Percentiles rank a stretch among this genome's conserved stretches.
Conservation (phyloP, 53 echinoderm and acorn worm genomes). For the Echinarachnius parma region DNA sequence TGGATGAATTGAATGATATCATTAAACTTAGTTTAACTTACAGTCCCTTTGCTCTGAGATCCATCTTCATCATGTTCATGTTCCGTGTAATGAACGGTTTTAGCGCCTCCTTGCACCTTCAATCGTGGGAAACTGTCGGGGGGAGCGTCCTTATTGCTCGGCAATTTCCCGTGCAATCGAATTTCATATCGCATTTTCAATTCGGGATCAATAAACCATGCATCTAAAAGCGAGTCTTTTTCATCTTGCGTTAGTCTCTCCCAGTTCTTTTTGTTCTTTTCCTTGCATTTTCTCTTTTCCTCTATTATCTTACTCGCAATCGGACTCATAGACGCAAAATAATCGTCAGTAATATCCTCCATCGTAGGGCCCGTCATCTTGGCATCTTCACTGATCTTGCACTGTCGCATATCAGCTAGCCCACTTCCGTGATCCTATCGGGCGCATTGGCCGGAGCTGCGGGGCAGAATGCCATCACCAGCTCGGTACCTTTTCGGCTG, state of each 20-base stretch:
- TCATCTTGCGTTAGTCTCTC: conserved; percentile 74
- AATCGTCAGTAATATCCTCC: conserved; percentile 80
- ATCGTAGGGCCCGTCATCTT: conserved; percentile 49
- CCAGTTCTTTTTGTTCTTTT: conserved; percentile 74
- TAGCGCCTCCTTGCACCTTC: conserved; percentile 65
- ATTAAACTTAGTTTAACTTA: too few relatives aligned
- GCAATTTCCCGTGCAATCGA: conserved; percentile 53
- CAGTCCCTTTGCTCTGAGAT: conserved; percentile 55
- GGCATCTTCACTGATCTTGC: too few relatives aligned
- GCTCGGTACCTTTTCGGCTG: too few relatives aligned
- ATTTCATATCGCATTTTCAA: conserved; percentile 75
- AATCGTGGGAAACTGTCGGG: conserved; percentile 61
- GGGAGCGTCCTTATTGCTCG: conserved; percentile 7
- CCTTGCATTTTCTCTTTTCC: conserved; percentile 69
- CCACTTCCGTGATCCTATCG: too few relatives aligned
- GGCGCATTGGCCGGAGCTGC: too few relatives aligned
- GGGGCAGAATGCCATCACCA: too few relatives aligned
- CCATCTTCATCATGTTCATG: conserved; percentile 75
- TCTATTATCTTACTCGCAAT: conserved; percentile 72
- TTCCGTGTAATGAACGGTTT: conserved; percentile 80
- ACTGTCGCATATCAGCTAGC: too few relatives aligned
- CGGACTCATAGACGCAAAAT: conserved; percentile 77
- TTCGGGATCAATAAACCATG: conserved; percentile 82
- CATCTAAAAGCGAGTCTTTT: conserved; percentile 75
- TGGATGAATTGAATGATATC: too few relatives aligned